Percentiles rank a stretch among this genome's conserved stretches.
Conservation (phyloP, 2,888 invertebrate species). For the Tigriopus californicus region DNA sequence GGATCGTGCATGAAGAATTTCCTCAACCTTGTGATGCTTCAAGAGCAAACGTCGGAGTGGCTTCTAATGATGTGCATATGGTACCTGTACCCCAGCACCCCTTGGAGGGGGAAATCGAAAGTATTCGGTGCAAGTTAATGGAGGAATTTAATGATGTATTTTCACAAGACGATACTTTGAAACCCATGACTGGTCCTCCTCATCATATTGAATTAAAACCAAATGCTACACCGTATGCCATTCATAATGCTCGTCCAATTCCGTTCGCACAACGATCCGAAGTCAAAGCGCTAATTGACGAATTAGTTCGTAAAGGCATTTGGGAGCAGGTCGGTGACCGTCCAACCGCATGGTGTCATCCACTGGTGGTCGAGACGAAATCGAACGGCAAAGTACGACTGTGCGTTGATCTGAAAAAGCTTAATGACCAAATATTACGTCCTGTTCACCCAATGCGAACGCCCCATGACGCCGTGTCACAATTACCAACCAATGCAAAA, state of each 20-base stretch:
- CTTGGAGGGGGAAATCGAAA: no score
- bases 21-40: no score
- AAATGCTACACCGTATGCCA: not conserved
- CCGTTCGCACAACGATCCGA: slow-evolving; percentile 13
- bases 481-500: not conserved
- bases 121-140: no score
- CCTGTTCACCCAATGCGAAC: slow-evolving; percentile 12
- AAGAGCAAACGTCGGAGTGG: no score
- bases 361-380: slow-evolving; percentile 8
- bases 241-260: not conserved
- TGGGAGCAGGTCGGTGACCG: slow-evolving; percentile 12
- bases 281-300: slow-evolving; percentile 5
- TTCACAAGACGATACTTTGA: no score
- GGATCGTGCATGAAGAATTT: no score
- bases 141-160: no score
- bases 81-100: no score
- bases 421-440: slow-evolving; percentile 10
- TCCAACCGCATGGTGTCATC: slow-evolving; percentile 14
- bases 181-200: no score
- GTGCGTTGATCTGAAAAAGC: slow-evolving; percentile 11
- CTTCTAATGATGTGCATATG: no score
- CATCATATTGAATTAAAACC: no score
- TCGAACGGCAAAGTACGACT: not conserved
- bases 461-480: slow-evolving; percentile 4
- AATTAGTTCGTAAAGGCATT: slow-evolving; percentile 8